Evolutionary conservation across 2,113 vertebrate genomes (phyloP).

Genomic region (Gadus macrocephalus): DNA sequence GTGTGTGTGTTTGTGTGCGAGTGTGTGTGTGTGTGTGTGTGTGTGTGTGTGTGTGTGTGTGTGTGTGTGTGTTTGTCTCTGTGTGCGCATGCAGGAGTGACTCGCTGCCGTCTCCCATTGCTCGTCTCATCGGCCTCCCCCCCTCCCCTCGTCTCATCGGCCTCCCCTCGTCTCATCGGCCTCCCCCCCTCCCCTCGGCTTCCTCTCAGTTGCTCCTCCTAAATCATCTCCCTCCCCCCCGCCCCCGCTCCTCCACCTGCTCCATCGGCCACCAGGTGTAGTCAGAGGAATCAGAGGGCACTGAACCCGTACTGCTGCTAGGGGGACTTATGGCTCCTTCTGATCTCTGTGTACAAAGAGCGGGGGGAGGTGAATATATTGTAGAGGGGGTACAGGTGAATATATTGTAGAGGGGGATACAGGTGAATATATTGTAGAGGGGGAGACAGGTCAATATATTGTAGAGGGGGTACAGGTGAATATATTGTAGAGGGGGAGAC

Average conservation of each 20-base stretch:
- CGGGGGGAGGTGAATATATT: too few species aligned
- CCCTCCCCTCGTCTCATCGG: slow-evolving; percentile 49
- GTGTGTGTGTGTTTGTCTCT: slow-evolving; percentile 12
- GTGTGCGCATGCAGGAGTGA: slow-evolving; percentile 31
- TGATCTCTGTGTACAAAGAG: too few species aligned
- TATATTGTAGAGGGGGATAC: too few species aligned
- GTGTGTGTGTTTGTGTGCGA: neutral
- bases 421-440: too few species aligned
- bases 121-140: slow-evolving; percentile 47
- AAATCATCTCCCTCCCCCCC: slow-evolving; percentile 37
- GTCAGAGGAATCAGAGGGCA: too few species aligned
- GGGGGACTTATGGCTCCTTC: too few species aligned
- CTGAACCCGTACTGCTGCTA: too few species aligned
- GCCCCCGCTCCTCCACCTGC: neutral
- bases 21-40: slow-evolving; percentile 19
- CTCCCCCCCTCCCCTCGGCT: slow-evolving; percentile 18
- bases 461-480: too few species aligned
- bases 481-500: too few species aligned
- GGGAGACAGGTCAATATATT: too few species aligned
- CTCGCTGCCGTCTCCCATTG: slow-evolving; percentile 52
- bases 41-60: slow-evolving; percentile 12
- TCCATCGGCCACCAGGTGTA: too few species aligned
- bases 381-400: too few species aligned
- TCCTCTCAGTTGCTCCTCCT: slow-evolving; percentile 59
- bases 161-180: slow-evolving; percentile 48